phyloP scores from a whole-genome alignment of 2,888 invertebrate species.

The Athrips mouffetella region DNA sequence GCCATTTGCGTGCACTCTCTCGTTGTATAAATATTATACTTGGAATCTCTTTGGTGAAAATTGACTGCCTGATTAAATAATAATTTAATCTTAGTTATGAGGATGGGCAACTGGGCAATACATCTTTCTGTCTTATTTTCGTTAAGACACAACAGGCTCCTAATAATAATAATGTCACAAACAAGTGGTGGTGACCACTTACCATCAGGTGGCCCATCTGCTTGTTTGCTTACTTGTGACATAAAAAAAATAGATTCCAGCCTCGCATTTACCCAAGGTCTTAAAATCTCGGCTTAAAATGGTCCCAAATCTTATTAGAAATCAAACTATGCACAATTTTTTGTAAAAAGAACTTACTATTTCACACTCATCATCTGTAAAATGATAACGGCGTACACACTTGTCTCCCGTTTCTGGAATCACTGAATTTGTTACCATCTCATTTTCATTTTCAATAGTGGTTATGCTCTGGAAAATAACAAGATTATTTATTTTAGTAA shows the following conservation, averaged over 20 bases:
- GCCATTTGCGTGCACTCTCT: no score
- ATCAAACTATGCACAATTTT: background rate
- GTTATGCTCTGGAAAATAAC: slow-evolving; percentile 66
- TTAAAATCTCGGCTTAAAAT: background rate
- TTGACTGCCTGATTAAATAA: no score
- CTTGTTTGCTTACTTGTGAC: no score
- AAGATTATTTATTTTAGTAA: background rate
- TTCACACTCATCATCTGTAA: slow-evolving; percentile 63
- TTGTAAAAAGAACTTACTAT: background rate
- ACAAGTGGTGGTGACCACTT: no score
- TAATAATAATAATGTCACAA: no score
- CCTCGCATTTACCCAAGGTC: background rate
- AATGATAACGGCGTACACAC: slow-evolving; percentile 59
- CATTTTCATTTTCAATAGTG: slow-evolving; percentile 70
- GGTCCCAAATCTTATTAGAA: background rate
- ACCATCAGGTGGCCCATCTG: no score
- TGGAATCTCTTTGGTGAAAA: no score
- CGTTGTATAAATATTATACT: no score
- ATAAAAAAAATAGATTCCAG: background rate
- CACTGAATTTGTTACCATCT: slow-evolving; percentile 58
- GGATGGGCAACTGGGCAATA: no score
- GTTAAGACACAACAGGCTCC: no score
- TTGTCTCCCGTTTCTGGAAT: slow-evolving; percentile 54
- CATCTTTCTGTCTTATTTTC: no score
- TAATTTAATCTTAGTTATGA: no score